phyloP scores from a whole-genome alignment of 2,113 vertebrate genomes.

The Pterocles orientalis region DNA sequence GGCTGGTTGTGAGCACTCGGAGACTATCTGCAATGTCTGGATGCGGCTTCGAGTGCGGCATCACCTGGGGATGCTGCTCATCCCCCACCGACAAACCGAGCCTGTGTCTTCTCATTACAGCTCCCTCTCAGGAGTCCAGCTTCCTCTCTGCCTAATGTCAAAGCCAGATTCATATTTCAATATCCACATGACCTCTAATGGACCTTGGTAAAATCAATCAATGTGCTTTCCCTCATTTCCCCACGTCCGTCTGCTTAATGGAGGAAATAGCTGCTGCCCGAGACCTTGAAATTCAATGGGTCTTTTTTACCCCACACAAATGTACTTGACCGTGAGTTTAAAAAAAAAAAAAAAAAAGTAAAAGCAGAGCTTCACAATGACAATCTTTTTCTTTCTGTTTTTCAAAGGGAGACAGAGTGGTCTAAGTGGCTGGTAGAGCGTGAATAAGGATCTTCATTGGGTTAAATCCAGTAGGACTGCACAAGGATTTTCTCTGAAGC shows the following conservation, averaged over 20 bases:
- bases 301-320: neutral
- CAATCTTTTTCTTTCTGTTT: neutral
- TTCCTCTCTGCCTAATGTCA: constrained; percentile 7
- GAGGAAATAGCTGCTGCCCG: constrained; percentile 47
- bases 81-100: neutral
- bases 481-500: neutral
- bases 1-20: neutral
- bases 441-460: neutral
- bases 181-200: constrained; percentile 24
- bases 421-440: neutral
- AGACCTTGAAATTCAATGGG: constrained; percentile 45
- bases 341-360: neutral
- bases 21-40: neutral
- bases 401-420: neutral
- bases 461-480: neutral
- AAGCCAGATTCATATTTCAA: constrained; percentile 44
- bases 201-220: constrained; percentile 57
- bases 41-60: neutral
- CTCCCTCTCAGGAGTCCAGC: neutral
- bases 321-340: neutral
- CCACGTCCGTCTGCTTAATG: neutral
- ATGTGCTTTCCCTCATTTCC: constrained; percentile 50
- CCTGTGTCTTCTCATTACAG: neutral
- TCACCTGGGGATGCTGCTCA: neutral
- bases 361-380: neutral